Evolutionary conservation across 2,888 invertebrate species (phyloP).

Genomic region (Acanthopleura granulata): DNA sequence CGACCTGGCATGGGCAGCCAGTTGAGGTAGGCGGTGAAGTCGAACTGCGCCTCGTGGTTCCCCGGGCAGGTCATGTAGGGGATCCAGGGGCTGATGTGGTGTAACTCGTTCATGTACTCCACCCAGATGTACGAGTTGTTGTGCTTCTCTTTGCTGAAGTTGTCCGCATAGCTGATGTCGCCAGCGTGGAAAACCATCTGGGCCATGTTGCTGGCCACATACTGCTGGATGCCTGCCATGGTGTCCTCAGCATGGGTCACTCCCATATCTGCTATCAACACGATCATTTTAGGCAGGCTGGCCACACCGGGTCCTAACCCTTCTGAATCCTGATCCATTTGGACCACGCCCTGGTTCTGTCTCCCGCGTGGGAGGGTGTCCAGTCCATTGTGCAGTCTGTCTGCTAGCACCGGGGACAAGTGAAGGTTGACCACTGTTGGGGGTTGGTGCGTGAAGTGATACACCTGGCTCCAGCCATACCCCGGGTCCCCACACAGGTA

Average conservation of each 20-base stretch:
- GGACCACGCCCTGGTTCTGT: neutral
- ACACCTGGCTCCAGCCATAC: slow-evolving; percentile 29
- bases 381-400: neutral
- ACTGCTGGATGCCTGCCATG: slow-evolving; percentile 26
- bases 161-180: slow-evolving; percentile 36
- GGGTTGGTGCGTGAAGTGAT: neutral
- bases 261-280: slow-evolving; percentile 33
- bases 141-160: slow-evolving; percentile 21
- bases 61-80: slow-evolving; percentile 40
- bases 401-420: neutral
- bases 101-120: slow-evolving; percentile 35
- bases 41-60: slow-evolving; percentile 35
- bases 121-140: slow-evolving; percentile 38
- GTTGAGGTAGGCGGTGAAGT: slow-evolving; percentile 36
- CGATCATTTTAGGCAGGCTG: slow-evolving; percentile 24
- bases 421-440: neutral
- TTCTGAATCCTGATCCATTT: neutral
- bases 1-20: slow-evolving; percentile 34
- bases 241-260: slow-evolving; percentile 30
- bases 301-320: neutral
- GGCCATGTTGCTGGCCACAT: slow-evolving; percentile 20
- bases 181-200: slow-evolving; percentile 34
- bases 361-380: neutral
- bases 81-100: slow-evolving; percentile 28
- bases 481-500: slow-evolving; percentile 33